A percentile compares a stretch with the other conserved stretches of the same genome.
Conservation (phyloP, 2,888 invertebrate genomes). For the Lysandra bellargus region DNA sequence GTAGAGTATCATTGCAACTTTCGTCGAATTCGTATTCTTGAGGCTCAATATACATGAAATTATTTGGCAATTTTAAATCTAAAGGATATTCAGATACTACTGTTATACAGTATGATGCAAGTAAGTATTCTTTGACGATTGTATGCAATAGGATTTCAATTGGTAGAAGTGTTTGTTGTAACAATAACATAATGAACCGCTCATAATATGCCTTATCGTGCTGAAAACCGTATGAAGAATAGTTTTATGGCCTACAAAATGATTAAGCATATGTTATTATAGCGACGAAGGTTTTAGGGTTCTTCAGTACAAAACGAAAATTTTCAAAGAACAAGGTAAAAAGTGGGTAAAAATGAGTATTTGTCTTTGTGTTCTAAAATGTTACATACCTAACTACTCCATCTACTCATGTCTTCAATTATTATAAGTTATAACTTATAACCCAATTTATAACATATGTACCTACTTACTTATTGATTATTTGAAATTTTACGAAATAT, state of each 20-base stretch:
- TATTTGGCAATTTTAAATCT: conserved; percentile 45
- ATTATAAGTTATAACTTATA: too few relatives aligned
- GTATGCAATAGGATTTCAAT: conserved; percentile 60
- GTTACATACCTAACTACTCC: too few relatives aligned
- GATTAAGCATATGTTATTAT: neutral
- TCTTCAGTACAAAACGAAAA: neutral
- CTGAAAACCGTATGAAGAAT: neutral
- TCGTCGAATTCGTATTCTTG: conserved; percentile 35
- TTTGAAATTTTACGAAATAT: neutral
- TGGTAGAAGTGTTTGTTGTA: conserved; percentile 43
- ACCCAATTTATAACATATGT: too few relatives aligned
- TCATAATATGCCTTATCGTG: neutral
- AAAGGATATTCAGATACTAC: conserved; percentile 56
- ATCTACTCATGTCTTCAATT: too few relatives aligned
- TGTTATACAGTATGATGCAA: conserved; percentile 59
- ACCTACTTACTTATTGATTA: neutral
- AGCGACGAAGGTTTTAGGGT: conserved; percentile 9
- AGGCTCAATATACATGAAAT: conserved; percentile 49
- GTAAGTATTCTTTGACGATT: conserved; percentile 57
- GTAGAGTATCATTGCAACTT: conserved; percentile 47
- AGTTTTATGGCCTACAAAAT: neutral
- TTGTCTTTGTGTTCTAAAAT: too few relatives aligned
- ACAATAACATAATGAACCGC: conserved; percentile 37
- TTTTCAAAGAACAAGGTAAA: too few relatives aligned
- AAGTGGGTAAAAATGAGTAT: too few relatives aligned